Evolutionary conservation across 2,113 vertebrate species (phyloP).

Genomic region (Eolophus roseicapilla): DNA sequence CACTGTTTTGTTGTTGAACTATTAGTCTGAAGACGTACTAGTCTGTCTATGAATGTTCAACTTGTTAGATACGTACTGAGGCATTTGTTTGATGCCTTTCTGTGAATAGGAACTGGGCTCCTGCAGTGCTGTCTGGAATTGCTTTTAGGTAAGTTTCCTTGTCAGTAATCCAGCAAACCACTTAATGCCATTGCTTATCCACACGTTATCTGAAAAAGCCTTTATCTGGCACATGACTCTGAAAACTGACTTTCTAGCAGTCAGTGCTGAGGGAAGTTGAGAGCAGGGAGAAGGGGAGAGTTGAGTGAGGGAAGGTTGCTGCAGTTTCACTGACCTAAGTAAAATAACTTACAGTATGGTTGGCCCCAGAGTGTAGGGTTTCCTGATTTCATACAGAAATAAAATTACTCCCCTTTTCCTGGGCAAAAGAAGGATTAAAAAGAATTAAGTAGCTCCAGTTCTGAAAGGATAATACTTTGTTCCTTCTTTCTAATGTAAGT

Average conservation of each 20-base stretch:
- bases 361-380: not conserved
- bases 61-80: not conserved
- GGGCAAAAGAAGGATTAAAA: not conserved
- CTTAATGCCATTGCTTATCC: constrained; percentile 11
- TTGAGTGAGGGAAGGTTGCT: not conserved
- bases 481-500: not conserved
- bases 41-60: not conserved
- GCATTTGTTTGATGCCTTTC: not conserved
- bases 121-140: not conserved
- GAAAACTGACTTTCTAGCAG: not conserved
- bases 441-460: not conserved
- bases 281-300: not conserved
- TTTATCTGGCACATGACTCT: not conserved
- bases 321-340: not conserved
- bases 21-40: not conserved
- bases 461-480: not conserved
- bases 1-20: not conserved
- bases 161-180: constrained; percentile 21
- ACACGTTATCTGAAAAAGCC: not conserved
- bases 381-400: not conserved
- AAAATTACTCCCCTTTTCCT: not conserved
- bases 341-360: not conserved
- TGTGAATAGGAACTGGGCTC: not conserved
- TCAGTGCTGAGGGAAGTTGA: not conserved
- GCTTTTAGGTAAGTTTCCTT: not conserved